Evolutionary conservation across 2,113 vertebrate species (phyloP).

Genomic region (Grammomys surdaster): DNA sequence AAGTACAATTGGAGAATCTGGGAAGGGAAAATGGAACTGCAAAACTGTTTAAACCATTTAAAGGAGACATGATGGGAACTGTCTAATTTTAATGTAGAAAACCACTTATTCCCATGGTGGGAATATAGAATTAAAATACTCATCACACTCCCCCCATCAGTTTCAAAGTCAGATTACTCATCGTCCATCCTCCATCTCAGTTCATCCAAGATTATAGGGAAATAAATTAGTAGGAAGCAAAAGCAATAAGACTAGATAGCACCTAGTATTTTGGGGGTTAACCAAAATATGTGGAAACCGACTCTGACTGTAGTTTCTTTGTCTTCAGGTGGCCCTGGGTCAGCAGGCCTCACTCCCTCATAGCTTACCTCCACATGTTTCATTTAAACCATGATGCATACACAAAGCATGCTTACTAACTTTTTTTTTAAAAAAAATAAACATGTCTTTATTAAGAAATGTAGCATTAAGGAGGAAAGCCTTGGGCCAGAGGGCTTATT

Average conservation of each 20-base stretch:
- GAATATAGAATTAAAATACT: conserved; percentile 57
- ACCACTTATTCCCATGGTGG: neutral
- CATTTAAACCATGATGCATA: conserved; percentile 29
- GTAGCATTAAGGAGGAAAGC: neutral
- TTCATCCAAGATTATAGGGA: conserved; percentile 50
- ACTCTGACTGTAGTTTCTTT: conserved; percentile 63
- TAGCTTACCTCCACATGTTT: neutral
- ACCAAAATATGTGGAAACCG: conserved; percentile 73
- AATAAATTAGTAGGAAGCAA: conserved; percentile 68
- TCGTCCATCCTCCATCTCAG: conserved; percentile 29
- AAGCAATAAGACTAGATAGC: conserved; percentile 82
- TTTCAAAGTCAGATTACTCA: conserved; percentile 58
- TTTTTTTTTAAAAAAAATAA: conserved; percentile 31
- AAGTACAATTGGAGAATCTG: conserved; percentile 40
- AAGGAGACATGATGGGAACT: conserved; percentile 29
- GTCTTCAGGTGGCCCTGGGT: conserved; percentile 40
- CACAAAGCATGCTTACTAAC: conserved; percentile 40
- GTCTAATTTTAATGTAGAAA: conserved; percentile 59
- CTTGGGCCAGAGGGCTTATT: neutral
- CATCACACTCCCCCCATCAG: neutral
- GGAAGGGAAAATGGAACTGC: neutral
- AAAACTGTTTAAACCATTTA: neutral
- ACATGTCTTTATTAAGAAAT: conserved; percentile 20
- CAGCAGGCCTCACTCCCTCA: conserved; percentile 22
- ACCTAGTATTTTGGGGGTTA: conserved; percentile 69